Conservation (phyloP, 1,140 invertebrate genomes). For the Lithobius niger region DNA sequence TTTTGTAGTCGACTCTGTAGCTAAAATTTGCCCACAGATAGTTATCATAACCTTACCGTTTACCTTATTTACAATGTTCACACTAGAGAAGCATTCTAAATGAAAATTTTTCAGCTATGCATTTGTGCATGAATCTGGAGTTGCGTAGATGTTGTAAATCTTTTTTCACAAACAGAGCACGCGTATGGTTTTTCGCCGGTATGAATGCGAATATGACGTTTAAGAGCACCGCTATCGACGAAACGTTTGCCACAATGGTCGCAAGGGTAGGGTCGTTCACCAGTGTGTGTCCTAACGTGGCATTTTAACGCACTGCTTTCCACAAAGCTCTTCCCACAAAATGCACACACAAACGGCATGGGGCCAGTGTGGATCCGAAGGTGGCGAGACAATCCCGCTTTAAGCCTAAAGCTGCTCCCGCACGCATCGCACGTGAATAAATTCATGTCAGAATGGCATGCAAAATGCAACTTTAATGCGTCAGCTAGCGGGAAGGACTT, state of each 20-base stretch:
- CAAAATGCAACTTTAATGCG: constrained; percentile 54
- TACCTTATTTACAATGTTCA: too few relatives aligned
- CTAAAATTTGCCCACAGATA: too few relatives aligned
- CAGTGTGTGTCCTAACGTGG: background rate
- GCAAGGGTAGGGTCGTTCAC: constrained; percentile 32
- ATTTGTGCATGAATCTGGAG: background rate
- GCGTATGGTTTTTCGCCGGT: constrained; percentile 83
- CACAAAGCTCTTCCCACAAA: constrained; percentile 76
- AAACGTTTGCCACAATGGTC: constrained; percentile 39
- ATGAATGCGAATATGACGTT: constrained; percentile 74
- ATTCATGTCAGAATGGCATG: background rate
- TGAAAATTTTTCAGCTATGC: background rate
- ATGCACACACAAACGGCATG: constrained; percentile 63
- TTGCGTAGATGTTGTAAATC: constrained; percentile 38
- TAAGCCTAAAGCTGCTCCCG: constrained; percentile 82
- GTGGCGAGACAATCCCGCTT: constrained; percentile 78
- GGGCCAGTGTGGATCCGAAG: constrained; percentile 74
- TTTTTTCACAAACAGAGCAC: constrained; percentile 74
- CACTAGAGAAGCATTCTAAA: too few relatives aligned
- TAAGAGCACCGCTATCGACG: constrained; percentile 33
- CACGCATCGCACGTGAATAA: constrained; percentile 58
- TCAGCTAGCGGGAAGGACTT: constrained; percentile 66
- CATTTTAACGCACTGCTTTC: constrained; percentile 39
- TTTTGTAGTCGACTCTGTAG: too few relatives aligned
- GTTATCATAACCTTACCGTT: too few relatives aligned